Evolutionary conservation across 1,140 invertebrate genomes (phyloP), one percentile per base, ranked within the genome.

Genomic region (Dendroctonus valens): DNA sequence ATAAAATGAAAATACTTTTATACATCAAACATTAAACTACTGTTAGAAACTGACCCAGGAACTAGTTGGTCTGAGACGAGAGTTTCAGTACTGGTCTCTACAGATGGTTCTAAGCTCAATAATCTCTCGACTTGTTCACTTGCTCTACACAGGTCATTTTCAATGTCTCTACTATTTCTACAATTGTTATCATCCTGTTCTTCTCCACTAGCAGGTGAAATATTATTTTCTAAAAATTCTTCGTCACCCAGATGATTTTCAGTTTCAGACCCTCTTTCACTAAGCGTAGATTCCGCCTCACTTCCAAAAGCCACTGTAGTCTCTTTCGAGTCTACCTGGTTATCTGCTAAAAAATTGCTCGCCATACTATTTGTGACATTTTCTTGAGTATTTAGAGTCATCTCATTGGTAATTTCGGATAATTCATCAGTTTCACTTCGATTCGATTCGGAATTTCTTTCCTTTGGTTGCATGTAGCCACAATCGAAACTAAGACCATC

Each of bases 41-140:
- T 26, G 3, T 26, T 26, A 3, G 26, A 26, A 48, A 69, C 71
- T 73, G 57, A 75, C 73, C 69, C 68, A 58, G 57, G 48, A 54
- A 65, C 57, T 5, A 67, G 12, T 46, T 72, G 64, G 14, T 77
- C 77, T 46, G 78, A 74, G 51, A 81, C 79, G 60, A 81, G 70
- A 41, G 81, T 82, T 61, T 82, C 80, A 15, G 81, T 81, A 69
- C 80, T 82, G 11, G 80, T 82, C 67, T 82, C 79, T 46, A 80
- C 59, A 8, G 74, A 74, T 38, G 65, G 72, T 48, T 73, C 66
- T 37, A 66, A 42, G 12, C 63, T 62, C 68, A 66, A 54, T 44
- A 68, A 46, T 37, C 53, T 61, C 5, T 49, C 55, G 5, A 66
- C 49, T 26, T 65, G 57, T 12, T 65, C 60, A 2, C 49, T 65